A percentile compares a stretch with the other conserved stretches of the same genome.
phyloP scores from a whole-genome alignment of 2,113 vertebrate species.

The Panurus biarmicus region DNA sequence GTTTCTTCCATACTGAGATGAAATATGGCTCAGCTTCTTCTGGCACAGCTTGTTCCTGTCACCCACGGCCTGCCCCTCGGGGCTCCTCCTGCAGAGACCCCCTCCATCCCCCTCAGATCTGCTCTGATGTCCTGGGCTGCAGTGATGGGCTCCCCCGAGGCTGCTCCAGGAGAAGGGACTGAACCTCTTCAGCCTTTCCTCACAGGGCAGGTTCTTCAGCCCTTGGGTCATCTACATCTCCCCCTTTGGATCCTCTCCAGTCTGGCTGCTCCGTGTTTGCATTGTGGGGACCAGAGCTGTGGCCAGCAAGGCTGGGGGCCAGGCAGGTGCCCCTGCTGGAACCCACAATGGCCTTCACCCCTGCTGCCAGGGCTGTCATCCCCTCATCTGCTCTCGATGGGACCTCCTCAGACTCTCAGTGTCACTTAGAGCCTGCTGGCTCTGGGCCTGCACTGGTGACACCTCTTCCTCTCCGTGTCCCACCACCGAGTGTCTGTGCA shows the following conservation, averaged over 20 bases:
- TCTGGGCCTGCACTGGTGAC: no score
- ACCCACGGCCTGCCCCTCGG: not conserved
- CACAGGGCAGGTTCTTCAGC: not conserved
- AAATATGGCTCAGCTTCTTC: not conserved
- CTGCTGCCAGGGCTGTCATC: no score
- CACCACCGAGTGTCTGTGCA: not conserved
- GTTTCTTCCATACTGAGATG: not conserved
- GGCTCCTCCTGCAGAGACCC: not conserved
- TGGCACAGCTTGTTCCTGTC: not conserved
- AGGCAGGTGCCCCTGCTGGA: not conserved
- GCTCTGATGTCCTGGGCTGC: not conserved
- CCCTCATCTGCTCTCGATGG: no score
- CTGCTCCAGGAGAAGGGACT: not conserved
- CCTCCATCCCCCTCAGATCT: not conserved
- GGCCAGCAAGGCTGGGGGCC: not conserved
- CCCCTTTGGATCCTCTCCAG: not conserved
- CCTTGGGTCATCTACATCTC: not conserved
- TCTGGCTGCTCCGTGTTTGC: not conserved
- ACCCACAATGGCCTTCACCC: no score
- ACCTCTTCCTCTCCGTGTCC: no score
- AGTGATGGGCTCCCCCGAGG: fast-evolving
- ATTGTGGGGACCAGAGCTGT: not conserved
- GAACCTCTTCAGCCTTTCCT: not conserved
- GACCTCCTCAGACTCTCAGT: no score
- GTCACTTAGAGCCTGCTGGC: no score